Evolutionary conservation across 2,797 vertebrate species (phyloP).

Genomic region (Gymnodraco acuticeps): DNA sequence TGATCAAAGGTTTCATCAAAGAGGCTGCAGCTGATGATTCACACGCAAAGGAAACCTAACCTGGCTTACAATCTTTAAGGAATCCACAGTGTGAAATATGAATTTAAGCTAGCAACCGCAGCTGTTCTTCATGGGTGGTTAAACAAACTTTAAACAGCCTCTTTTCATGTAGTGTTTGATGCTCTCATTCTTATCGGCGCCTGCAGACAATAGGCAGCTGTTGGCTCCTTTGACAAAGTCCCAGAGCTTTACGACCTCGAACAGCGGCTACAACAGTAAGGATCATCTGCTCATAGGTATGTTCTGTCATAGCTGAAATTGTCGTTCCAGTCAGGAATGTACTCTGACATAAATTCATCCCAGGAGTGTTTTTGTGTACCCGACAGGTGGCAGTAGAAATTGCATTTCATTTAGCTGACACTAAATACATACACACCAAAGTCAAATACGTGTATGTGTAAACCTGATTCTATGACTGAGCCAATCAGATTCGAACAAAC

Average conservation of each 20-base stretch:
- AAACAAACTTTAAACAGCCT: conserved; percentile 15
- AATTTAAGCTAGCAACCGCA: conserved; percentile 9
- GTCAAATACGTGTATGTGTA: no score
- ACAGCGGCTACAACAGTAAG: neutral
- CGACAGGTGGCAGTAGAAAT: no score
- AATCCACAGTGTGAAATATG: neutral
- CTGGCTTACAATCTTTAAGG: neutral
- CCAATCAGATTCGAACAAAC: no score
- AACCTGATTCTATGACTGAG: no score
- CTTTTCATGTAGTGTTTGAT: conserved; percentile 13
- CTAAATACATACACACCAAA: no score
- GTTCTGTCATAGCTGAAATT: neutral
- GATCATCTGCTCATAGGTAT: conserved; percentile 24
- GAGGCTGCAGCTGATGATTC: neutral
- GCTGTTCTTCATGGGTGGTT: conserved; percentile 17
- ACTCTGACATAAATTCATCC: no score
- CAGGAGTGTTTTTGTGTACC: no score
- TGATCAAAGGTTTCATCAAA: conserved; percentile 12
- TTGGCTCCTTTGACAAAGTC: conserved; percentile 7
- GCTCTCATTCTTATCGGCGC: neutral
- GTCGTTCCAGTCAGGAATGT: neutral
- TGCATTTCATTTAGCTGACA: no score
- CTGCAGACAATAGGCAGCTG: conserved; percentile 41
- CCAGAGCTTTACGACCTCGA: conserved; percentile 34
- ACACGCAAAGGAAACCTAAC: neutral